Conservation (phyloP, 2,797 vertebrate species). For the Luscinia luscinia region DNA sequence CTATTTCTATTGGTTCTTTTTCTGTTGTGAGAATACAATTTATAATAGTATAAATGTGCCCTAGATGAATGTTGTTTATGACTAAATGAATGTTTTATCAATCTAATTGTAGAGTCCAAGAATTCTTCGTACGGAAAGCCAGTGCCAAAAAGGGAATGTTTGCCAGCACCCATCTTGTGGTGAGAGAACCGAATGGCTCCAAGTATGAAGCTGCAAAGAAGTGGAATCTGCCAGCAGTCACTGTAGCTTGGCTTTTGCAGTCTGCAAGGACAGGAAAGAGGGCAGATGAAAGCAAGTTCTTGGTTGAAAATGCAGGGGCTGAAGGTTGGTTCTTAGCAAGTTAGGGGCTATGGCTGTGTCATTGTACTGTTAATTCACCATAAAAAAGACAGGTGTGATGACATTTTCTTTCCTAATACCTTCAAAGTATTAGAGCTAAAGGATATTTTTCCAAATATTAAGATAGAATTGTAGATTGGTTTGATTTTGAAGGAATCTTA, state of each 20-base stretch:
- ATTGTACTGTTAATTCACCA: rapidly evolving
- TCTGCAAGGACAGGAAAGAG: slow-evolving; percentile 85
- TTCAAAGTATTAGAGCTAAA: neutral
- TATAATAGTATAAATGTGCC: neutral
- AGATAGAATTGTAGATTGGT: neutral
- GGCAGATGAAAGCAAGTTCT: slow-evolving; percentile 85
- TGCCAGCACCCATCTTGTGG: slow-evolving; percentile 92
- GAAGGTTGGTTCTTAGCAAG: slow-evolving; percentile 79
- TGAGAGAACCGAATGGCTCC: slow-evolving; percentile 88
- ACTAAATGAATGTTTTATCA: neutral
- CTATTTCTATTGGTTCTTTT: neutral
- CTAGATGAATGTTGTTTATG: neutral
- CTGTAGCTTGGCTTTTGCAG: slow-evolving; percentile 89
- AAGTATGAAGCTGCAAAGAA: slow-evolving; percentile 96
- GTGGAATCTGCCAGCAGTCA: slow-evolving; percentile 92
- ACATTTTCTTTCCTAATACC: neutral
- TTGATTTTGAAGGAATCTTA: neutral
- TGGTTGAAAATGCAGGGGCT: slow-evolving; percentile 81
- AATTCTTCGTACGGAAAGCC: slow-evolving; percentile 93
- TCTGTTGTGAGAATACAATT: neutral
- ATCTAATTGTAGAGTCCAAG: slow-evolving; percentile 87
- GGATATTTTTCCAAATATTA: neutral
- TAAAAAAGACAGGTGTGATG: neutral
- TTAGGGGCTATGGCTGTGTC: neutral
- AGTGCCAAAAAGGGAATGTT: slow-evolving; percentile 91